Evolutionary conservation across 1,140 invertebrate species (phyloP).

Genomic region (Wiebesia pumilae): DNA sequence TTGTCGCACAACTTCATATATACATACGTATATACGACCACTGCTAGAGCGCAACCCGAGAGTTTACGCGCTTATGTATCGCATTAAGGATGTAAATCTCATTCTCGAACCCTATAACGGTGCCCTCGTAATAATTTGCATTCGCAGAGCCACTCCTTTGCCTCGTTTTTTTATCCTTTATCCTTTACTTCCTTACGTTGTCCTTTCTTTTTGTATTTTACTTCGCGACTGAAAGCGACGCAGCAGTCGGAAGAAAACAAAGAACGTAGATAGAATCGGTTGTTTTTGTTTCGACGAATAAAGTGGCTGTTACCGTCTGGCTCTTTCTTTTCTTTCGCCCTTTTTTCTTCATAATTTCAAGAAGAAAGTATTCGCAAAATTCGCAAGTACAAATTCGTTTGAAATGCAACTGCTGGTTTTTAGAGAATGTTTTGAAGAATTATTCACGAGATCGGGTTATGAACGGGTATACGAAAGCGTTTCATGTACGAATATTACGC

Average conservation of each 20-base stretch:
- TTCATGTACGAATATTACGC: not conserved
- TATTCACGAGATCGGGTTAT: not conserved
- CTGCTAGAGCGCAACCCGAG: not conserved
- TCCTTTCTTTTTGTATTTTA: not conserved
- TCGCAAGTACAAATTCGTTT: slow-evolving; percentile 1
- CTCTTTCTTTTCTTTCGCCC: not conserved
- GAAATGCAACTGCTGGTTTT: not conserved
- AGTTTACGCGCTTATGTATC: slow-evolving; percentile 40
- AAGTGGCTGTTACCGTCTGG: not conserved
- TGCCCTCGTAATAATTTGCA: slow-evolving; percentile 39
- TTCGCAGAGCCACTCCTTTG: not conserved
- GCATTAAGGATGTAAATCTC: slow-evolving; percentile 51
- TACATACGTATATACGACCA: not conserved
- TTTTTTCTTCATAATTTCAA: not conserved
- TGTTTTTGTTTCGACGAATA: slow-evolving; percentile 40
- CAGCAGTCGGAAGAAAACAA: not conserved
- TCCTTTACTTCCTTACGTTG: not conserved
- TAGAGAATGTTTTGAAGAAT: not conserved
- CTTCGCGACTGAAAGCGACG: not conserved
- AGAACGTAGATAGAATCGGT: slow-evolving; percentile 4
- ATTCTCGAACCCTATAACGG: slow-evolving; percentile 28
- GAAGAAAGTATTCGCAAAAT: not conserved
- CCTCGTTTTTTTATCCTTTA: not conserved
- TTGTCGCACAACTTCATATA: not conserved
- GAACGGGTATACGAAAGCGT: not conserved